Percentiles rank a stretch among this genome's conserved stretches.
These are phyloP conservation scores for Aurelia aurita DNA, from an alignment of 30 jellyfish, hydroid and myxozoan species.

Conservation along the genomic window DNA sequence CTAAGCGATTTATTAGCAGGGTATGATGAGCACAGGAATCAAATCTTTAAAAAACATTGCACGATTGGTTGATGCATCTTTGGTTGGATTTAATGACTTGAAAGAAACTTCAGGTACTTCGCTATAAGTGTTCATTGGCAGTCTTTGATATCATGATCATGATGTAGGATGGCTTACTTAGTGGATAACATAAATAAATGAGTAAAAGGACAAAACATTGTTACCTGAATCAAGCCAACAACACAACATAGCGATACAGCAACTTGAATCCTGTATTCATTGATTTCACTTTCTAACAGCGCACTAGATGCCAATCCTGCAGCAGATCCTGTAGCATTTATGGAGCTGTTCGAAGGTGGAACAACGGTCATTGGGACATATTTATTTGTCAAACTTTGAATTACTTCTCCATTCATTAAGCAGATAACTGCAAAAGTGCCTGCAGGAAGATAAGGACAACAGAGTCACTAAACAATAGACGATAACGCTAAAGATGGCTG, in stretches of 20 bases:
- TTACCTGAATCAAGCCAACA: conserved; percentile 89
- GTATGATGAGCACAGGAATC: too few relatives aligned
- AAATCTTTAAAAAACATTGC: too few relatives aligned
- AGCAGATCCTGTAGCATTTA: conserved; percentile 6
- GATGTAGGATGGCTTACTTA: too few relatives aligned
- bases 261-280: conserved; percentile 53
- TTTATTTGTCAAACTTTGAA: conserved; percentile 15
- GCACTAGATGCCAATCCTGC: background rate
- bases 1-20: too few relatives aligned
- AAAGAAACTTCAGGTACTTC: too few relatives aligned
- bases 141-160: too few relatives aligned
- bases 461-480: too few relatives aligned
- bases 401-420: conserved; percentile 88
- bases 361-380: background rate
- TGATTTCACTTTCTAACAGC: background rate
- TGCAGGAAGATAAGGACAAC: background rate
- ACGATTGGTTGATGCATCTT: too few relatives aligned
- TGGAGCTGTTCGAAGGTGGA: background rate
- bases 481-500: too few relatives aligned
- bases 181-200: too few relatives aligned
- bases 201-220: background rate
- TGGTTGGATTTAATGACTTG: too few relatives aligned
- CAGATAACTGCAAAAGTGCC: conserved; percentile 95
- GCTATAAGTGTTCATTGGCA: too few relatives aligned
- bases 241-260: conserved; percentile 79